Base-by-base conservation (phyloP, 2,113 vertebrate species). In the Channa argus region DNA sequence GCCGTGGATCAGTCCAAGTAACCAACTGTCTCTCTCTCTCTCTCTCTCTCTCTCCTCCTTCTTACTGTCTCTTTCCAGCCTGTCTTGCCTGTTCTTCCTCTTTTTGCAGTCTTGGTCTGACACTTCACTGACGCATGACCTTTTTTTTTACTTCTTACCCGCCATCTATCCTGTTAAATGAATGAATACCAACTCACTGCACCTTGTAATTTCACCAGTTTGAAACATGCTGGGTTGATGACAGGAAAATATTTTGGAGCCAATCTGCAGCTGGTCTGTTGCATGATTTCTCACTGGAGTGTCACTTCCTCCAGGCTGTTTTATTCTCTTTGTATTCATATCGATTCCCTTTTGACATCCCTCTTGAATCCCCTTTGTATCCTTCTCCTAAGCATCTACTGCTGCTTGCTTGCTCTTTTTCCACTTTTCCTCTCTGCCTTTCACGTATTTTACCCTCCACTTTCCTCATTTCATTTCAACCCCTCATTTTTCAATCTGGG, bases 1-100 rank as follows among this genome's bases (percentile, higher is more conserved):
- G 77, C 91, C 82, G 63, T 91, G 93, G 94, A 95, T 84, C 94
- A 94, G 87, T 89, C 94, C 84, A 95, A 95, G 94, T 95, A 95
- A 94, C 92, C 71, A 53, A 69, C 59, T 75, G 72, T 8, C 36
- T 69, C 71, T 83, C 69, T 66, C 62, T 80, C 39, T 79, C 8
- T 38, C 59, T 69, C 71, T 83, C 69, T 66, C 62, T 80, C 39
- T 79, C 8, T 38, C 24, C 43, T 51, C 74, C 15, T 9, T 38
- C 59, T n/a, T 37, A 8, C 62, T 74, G 12, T 68, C 50, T 71
- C 52, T 70, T 60, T 77, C 14, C 12, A 38, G 33, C 70, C 65
- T 52, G 44, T 74, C n/a, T 39, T 77, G 55, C 77, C 53, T 73
- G 44, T 44, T 71, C 59, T 75, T 76, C 63, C 62, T 74, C 38